Base-by-base conservation (phyloP, 2,888 invertebrate species). In the Caenorhabditis afra region DNA sequence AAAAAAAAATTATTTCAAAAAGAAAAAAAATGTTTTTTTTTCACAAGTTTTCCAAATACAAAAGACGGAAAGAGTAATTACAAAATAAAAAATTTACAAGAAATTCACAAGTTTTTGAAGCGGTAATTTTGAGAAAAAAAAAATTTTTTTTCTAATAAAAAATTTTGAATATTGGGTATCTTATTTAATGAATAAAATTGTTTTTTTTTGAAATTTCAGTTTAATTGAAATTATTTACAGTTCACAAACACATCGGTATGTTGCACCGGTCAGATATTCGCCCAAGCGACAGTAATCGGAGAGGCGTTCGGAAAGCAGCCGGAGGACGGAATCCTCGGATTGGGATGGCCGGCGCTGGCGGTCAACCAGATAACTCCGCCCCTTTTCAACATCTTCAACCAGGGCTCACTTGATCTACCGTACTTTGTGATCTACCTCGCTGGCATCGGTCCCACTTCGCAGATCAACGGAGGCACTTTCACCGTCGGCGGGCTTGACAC, bases 221-320 rank as follows among this genome's bases (percentile, higher is more conserved):
- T n/a, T n/a, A n/a, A n/a, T n/a, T n/a, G n/a, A n/a, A n/a, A n/a
- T n/a, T n/a, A n/a, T 5, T 29, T 29, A 3, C 29, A 87, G 86
- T 82, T 87, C 77, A 71, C 79, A 29, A 77, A 78, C 53, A 82
- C 85, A 3, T 67, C 81, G 3, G 77, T 91, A 29, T 84, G 86
- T 20, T 90, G 91, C 10, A 90, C 90, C 55, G 85, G 86, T 39
- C 92, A 92, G 87, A 90, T 91, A 14, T 92, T 92, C 87, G 92
- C 91, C 16, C 92, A 92, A 77, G 92, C 92, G n/a, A 90, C 89
- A 0, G 80, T 89, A 29, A 90, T 92, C 79, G 92, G 92, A 11
- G 91, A 91, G 12, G 92, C 92, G 85, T 91, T 92, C 68, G 91
- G 91, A 45, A 91, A 91, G 45, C 83, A 86, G 44, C 86, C 87